A percentile compares a stretch with the other conserved stretches of the same genome.
These are phyloP conservation scores for Anarhynchus alexandrinus DNA, from an alignment of 2,113 vertebrate genomes.

Conservation along the genomic window DNA sequence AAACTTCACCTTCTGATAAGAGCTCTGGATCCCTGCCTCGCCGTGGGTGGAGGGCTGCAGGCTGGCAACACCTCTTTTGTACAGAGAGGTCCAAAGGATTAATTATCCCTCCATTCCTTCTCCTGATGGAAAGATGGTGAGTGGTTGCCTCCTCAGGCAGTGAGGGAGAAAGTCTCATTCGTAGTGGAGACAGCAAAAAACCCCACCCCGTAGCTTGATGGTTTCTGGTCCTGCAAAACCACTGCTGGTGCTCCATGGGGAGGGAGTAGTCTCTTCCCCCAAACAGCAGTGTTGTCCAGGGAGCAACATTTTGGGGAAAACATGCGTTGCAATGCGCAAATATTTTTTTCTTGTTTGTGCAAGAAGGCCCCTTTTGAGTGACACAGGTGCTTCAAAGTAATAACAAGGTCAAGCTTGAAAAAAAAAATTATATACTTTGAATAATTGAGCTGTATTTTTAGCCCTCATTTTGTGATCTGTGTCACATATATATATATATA, in stretches of 20 bases:
- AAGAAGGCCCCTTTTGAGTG: background rate
- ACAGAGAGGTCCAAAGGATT: background rate
- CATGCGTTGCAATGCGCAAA: rapidly evolving
- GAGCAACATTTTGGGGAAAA: background rate
- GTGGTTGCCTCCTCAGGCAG: background rate
- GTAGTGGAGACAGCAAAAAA: background rate
- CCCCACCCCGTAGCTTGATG: rapidly evolving
- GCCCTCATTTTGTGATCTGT: conserved; percentile 65
- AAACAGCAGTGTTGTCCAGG: rapidly evolving
- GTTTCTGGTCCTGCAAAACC: background rate
- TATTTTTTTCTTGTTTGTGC: background rate
- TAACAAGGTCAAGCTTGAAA: conserved; percentile 53
- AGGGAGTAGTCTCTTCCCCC: background rate
- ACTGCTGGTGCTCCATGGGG: background rate
- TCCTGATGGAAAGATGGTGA: background rate
- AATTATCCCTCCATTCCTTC: background rate
- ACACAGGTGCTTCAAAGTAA: conserved; percentile 25
- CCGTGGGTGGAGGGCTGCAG: background rate
- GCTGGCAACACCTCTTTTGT: background rate
- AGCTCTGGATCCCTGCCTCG: background rate
- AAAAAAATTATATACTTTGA: conserved; percentile 54
- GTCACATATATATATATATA: conserved; percentile 65
- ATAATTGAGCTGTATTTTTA: conserved; percentile 67
- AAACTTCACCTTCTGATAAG: background rate
- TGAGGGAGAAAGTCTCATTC: background rate